phyloP scores from a whole-genome alignment of 2,888 invertebrate species.

The Brassicogethes aeneus region DNA sequence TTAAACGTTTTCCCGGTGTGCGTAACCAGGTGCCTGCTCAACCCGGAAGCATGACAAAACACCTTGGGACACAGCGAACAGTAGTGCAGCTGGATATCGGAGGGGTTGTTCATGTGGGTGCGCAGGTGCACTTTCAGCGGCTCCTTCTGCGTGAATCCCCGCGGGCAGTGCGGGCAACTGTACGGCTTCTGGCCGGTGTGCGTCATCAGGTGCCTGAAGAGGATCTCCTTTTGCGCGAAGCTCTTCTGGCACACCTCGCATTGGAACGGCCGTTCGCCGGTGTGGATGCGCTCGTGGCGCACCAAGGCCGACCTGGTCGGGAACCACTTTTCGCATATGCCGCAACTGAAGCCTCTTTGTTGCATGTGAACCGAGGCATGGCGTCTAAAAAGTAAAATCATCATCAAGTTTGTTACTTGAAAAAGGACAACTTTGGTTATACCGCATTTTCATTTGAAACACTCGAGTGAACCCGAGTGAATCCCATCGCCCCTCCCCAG shows the following conservation, averaged over 20 bases:
- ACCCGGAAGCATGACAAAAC: constrained; percentile 52
- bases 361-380: constrained; percentile 54
- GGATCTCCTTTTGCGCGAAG: constrained; percentile 67
- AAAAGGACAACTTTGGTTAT: no score
- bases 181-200: constrained; percentile 56
- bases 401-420: no score
- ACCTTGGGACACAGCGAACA: constrained; percentile 59
- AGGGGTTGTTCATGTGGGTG: constrained; percentile 48
- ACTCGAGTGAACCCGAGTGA: no score
- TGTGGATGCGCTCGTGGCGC: constrained; percentile 62
- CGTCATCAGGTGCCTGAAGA: constrained; percentile 52
- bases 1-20: constrained; percentile 57
- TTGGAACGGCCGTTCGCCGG: constrained; percentile 48
- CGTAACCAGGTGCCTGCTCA: constrained; percentile 57
- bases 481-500: no score
- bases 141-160: constrained; percentile 65
- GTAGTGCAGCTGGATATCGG: constrained; percentile 52
- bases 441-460: no score
- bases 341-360: constrained; percentile 48
- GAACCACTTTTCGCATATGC: constrained; percentile 59
- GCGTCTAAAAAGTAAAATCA: constrained; percentile 32
- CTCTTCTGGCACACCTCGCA: constrained; percentile 50
- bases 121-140: constrained; percentile 55
- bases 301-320: constrained; percentile 57
- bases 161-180: constrained; percentile 54